Evolutionary conservation across 2,888 invertebrate genomes (phyloP).

Genomic region (Phasia obesa): DNA sequence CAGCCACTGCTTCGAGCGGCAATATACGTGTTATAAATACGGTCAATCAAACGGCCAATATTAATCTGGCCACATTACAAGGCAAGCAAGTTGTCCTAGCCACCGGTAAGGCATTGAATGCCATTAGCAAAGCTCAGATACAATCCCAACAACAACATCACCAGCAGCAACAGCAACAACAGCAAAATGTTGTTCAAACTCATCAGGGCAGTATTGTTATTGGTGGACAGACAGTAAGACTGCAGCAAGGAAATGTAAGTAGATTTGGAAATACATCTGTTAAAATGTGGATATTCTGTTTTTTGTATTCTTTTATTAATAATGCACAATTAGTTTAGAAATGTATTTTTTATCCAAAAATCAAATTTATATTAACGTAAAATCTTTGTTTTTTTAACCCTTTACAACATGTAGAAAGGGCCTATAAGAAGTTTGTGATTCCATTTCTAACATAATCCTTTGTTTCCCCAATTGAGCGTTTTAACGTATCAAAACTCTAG

Average conservation of each 20-base stretch:
- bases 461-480: too few species aligned
- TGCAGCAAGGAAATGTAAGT: slow-evolving; percentile 81
- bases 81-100: slow-evolving; percentile 85
- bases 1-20: slow-evolving; percentile 49
- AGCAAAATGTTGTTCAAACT: slow-evolving; percentile 75
- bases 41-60: slow-evolving; percentile 74
- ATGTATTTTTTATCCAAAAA: too few species aligned
- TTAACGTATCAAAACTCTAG: too few species aligned
- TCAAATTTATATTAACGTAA: too few species aligned
- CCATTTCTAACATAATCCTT: too few species aligned
- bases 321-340: too few species aligned
- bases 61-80: slow-evolving; percentile 84
- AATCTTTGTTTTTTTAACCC: too few species aligned
- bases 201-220: slow-evolving; percentile 77
- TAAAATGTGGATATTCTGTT: too few species aligned
- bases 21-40: slow-evolving; percentile 83
- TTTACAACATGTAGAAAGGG: too few species aligned
- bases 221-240: slow-evolving; percentile 81
- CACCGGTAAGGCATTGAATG: slow-evolving; percentile 84
- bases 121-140: slow-evolving; percentile 82
- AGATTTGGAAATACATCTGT: not conserved
- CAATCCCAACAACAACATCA: slow-evolving; percentile 74
- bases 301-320: too few species aligned
- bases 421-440: too few species aligned
- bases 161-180: slow-evolving; percentile 54